Percentiles rank a stretch among this genome's conserved stretches.
These are phyloP conservation scores for Sipha maydis DNA, from an alignment of 2,888 invertebrate genomes.

Conservation along the genomic window DNA sequence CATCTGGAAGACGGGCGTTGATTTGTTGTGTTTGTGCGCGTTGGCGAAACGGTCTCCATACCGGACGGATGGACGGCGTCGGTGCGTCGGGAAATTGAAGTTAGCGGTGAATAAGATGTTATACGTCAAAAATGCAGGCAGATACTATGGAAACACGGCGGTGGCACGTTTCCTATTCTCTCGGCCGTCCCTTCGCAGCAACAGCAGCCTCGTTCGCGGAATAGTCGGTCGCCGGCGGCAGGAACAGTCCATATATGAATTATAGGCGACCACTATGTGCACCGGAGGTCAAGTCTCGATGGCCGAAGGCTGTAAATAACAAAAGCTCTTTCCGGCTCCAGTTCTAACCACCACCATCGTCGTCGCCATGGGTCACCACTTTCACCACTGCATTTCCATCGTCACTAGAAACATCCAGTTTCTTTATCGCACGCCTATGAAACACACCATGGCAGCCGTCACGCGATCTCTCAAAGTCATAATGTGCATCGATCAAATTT, in stretches of 20 bases:
- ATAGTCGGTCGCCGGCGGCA: conserved; percentile 12
- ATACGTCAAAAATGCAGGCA: background rate
- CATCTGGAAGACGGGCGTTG: background rate
- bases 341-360: background rate
- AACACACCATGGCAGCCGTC: too few species aligned
- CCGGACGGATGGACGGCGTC: background rate
- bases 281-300: conserved; percentile 45
- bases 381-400: background rate
- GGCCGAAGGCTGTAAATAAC: conserved; percentile 51
- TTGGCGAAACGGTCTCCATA: background rate
- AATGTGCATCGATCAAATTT: too few species aligned
- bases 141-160: background rate
- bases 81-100: background rate
- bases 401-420: background rate
- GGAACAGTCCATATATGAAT: conserved; percentile 1
- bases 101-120: background rate
- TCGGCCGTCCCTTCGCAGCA: background rate
- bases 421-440: too few species aligned
- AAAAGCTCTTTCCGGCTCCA: conserved; percentile 52
- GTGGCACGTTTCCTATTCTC: background rate
- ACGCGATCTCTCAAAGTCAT: too few species aligned
- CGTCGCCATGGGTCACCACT: background rate
- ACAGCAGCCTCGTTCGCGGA: background rate
- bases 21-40: background rate
- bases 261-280: conserved; percentile 19